Evolutionary conservation across 1,140 invertebrate genomes (phyloP).

Genomic region (Macrocentrus cingulum): DNA sequence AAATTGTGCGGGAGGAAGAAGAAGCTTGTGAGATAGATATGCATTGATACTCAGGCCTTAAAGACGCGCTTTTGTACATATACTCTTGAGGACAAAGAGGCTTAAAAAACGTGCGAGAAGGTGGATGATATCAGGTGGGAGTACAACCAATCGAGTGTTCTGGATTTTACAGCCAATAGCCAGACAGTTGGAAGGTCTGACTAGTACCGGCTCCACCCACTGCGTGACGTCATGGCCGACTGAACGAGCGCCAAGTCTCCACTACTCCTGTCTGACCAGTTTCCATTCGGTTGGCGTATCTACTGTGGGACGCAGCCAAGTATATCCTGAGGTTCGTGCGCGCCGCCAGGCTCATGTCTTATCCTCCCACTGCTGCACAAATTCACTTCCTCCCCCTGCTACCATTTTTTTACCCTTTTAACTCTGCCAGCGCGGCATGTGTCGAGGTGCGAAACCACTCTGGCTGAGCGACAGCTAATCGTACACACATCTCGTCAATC

Average conservation of each 20-base stretch:
- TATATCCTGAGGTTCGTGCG: slow-evolving; percentile 12
- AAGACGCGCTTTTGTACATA: too few species aligned
- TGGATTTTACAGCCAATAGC: slow-evolving; percentile 36
- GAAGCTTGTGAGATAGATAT: slow-evolving; percentile 8
- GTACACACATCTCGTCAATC: slow-evolving; percentile 1
- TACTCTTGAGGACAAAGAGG: slow-evolving; percentile 4
- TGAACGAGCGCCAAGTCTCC: slow-evolving; percentile 13
- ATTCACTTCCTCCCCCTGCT: slow-evolving; percentile 18
- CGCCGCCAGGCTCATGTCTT: slow-evolving; percentile 4
- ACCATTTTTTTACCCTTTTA: not conserved
- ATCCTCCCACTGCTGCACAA: slow-evolving; percentile 7
- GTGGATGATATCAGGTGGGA: slow-evolving; percentile 28
- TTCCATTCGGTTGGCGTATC: slow-evolving; percentile 47
- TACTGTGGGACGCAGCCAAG: slow-evolving; percentile 28
- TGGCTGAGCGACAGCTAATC: slow-evolving; percentile 17
- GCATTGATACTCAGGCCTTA: slow-evolving; percentile 18
- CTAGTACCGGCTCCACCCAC: slow-evolving; percentile 37
- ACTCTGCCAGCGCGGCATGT: not conserved
- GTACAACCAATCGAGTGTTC: slow-evolving; percentile 41
- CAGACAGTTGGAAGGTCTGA: slow-evolving; percentile 30
- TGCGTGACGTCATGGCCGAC: slow-evolving; percentile 38
- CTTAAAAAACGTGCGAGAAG: slow-evolving; percentile 30
- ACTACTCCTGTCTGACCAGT: slow-evolving; percentile 39
- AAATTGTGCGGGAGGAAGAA: not conserved
- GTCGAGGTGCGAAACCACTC: slow-evolving; percentile 20